Conservation (phyloP, 2,113 vertebrate genomes). For the Leiothrix lutea region DNA sequence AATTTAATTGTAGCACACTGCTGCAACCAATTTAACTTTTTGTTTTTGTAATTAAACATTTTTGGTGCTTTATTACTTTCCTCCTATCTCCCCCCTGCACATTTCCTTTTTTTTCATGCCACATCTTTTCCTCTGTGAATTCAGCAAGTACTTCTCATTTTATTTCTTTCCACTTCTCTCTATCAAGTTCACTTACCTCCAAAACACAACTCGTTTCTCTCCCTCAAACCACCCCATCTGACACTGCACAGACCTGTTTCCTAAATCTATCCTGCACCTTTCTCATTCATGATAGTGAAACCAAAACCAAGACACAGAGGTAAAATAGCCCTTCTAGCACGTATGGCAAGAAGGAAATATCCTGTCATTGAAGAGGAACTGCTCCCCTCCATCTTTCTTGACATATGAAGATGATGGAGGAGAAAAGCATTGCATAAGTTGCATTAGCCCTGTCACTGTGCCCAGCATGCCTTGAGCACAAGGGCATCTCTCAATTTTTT, state of each 20-base stretch:
- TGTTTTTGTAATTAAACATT: neutral
- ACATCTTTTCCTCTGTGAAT: neutral
- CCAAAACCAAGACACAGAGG: neutral
- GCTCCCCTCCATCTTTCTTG: neutral
- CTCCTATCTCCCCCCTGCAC: neutral
- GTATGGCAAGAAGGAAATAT: rapidly evolving
- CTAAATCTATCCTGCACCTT: neutral
- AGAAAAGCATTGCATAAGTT: neutral
- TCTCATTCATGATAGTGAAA: neutral
- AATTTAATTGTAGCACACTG: neutral
- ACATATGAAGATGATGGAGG: neutral
- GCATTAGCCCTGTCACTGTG: neutral
- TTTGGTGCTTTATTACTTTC: neutral
- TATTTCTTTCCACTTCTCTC: neutral
- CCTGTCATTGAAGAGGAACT: neutral
- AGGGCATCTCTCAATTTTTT: neutral
- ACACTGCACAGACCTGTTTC: neutral
- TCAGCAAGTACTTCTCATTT: neutral
- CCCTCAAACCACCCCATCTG: neutral
- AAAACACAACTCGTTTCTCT: neutral
- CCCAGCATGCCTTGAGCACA: neutral
- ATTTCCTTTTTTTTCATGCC: neutral
- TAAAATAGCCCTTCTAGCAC: neutral
- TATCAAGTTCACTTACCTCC: neutral
- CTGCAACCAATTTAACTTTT: neutral